A percentile compares a stretch with the other conserved stretches of the same genome.
Conservation (phyloP, 2,113 vertebrate genomes). For the Neopipo cinnamomea region DNA sequence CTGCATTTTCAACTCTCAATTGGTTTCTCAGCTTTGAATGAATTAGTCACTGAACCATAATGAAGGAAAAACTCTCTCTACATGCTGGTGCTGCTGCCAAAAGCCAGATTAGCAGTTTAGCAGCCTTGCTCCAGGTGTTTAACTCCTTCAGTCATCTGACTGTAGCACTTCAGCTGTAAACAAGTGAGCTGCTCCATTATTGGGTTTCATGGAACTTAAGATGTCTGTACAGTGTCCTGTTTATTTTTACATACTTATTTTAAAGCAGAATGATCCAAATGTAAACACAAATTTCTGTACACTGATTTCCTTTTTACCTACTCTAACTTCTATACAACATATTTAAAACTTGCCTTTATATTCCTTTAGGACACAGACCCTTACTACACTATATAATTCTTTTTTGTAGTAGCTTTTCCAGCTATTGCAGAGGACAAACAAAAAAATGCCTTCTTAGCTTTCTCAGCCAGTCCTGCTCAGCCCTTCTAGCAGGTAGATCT, state of each 20-base stretch:
- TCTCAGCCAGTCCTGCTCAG: not conserved
- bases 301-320: not conserved
- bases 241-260: not conserved
- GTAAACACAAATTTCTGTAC: not conserved
- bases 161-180: not conserved
- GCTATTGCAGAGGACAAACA: not conserved
- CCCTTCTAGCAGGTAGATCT: not conserved
- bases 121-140: slow-evolving; percentile 35
- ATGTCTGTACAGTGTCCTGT: not conserved
- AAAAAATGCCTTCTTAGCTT: not conserved
- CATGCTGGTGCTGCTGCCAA: not conserved
- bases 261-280: not conserved
- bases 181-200: not conserved
- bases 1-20: not conserved
- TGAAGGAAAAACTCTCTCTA: not conserved
- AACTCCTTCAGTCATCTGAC: slow-evolving; percentile 11
- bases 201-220: not conserved
- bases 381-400: not conserved
- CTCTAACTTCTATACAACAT: not conserved
- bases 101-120: slow-evolving; percentile 19
- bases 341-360: not conserved
- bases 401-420: not conserved
- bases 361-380: not conserved
- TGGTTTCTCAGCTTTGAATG: slow-evolving; percentile 35
- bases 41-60: slow-evolving; percentile 14